Percentiles rank a stretch among this genome's conserved stretches.
phyloP scores from a whole-genome alignment of 2,797 vertebrate genomes.

The Heteromormyrus szaboi region DNA sequence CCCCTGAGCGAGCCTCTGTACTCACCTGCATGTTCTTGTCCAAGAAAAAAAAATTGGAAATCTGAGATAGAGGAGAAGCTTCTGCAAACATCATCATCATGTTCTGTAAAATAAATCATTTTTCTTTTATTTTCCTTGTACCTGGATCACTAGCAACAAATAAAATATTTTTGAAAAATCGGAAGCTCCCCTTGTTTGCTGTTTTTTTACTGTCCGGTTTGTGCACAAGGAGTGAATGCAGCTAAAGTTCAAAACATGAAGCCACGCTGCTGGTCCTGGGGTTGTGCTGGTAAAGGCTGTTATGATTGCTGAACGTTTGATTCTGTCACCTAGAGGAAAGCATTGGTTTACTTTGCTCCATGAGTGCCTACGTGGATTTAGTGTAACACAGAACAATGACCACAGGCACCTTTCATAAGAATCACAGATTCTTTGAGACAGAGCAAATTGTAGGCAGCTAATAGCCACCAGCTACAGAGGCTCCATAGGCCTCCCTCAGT shows the following conservation, averaged over 20 bases:
- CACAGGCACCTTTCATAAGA: background rate
- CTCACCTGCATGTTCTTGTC: slow-evolving; percentile 66
- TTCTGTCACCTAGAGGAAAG: background rate
- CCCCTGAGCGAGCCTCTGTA: slow-evolving; percentile 54
- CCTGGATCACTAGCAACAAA: slow-evolving; percentile 65
- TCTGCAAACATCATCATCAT: slow-evolving; percentile 58
- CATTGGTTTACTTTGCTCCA: background rate
- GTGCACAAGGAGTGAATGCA: background rate
- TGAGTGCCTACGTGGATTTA: background rate
- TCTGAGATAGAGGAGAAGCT: slow-evolving; percentile 50
- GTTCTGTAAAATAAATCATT: slow-evolving; percentile 60
- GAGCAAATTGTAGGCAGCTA: background rate
- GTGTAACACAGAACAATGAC: background rate
- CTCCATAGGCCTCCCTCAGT: background rate
- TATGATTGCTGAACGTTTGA: background rate
- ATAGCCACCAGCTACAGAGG: background rate
- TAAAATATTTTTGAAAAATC: slow-evolving; percentile 73
- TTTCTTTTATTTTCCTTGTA: slow-evolving; percentile 64
- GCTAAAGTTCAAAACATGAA: background rate
- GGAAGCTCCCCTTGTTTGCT: slow-evolving; percentile 30
- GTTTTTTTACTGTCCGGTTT: background rate
- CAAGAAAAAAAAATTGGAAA: slow-evolving; percentile 49
- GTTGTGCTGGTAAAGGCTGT: background rate
- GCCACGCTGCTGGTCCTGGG: background rate
- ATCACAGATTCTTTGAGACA: background rate